phyloP scores from a whole-genome alignment of 2,888 invertebrate genomes.

The Elysia crispata region DNA sequence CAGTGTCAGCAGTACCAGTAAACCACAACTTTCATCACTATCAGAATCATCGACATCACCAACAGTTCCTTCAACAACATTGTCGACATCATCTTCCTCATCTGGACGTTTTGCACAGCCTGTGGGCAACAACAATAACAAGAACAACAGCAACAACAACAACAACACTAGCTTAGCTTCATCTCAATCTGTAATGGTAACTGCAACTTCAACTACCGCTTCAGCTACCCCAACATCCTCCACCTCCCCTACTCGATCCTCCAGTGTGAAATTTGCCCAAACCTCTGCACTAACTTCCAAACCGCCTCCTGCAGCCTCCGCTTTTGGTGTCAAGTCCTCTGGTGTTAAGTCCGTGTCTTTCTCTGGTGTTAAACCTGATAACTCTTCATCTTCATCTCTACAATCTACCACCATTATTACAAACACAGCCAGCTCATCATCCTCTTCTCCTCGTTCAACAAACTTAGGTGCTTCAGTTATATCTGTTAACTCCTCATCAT shows the following conservation, averaged over 20 bases:
- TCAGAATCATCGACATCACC: slow-evolving; percentile 24
- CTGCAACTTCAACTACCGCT: not conserved
- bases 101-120: too few species aligned
- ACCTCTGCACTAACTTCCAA: not conserved
- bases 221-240: slow-evolving; percentile 25
- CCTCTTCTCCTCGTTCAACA: slow-evolving; percentile 29
- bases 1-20: not conserved
- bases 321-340: slow-evolving; percentile 14
- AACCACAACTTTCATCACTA: slow-evolving; percentile 15
- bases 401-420: not conserved
- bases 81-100: too few species aligned
- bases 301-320: not conserved
- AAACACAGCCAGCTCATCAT: not conserved
- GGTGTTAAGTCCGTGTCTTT: not conserved
- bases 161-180: slow-evolving; percentile 31
- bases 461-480: not conserved
- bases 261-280: slow-evolving; percentile 14
- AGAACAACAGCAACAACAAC: slow-evolving; percentile 2
- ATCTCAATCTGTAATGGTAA: not conserved
- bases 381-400: not conserved
- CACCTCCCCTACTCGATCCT: slow-evolving; percentile 14
- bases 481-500: not conserved
- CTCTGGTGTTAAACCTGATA: not conserved
- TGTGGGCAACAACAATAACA: slow-evolving; percentile 23
- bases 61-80: too few species aligned